Evolutionary conservation across 2,113 vertebrate genomes (phyloP), one percentile per base, ranked within the genome.

Genomic region (Halcyon senegalensis): DNA sequence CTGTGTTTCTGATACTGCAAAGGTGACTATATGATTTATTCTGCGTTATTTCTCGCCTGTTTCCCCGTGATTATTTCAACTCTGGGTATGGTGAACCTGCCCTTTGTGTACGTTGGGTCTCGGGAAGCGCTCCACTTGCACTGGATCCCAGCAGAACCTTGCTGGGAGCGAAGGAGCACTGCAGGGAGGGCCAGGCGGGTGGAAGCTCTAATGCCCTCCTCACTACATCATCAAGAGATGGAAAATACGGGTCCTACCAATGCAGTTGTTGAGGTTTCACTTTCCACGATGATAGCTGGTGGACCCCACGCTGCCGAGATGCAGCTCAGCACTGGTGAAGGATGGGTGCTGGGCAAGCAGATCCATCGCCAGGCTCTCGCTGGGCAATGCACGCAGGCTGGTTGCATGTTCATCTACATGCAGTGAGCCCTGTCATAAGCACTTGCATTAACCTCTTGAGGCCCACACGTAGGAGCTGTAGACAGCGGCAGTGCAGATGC

Each of bases 211-310:
- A 30, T 7, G 3, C 14, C 13, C 28, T 59, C 19, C 51, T 72
- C 7, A 0, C 18, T 3, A 24, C 7, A 28, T 13, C 46, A 20
- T 1, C 0, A 5, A 14, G 14, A 43, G 39, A 25, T 10, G 9
- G 46, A n/a, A 39, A 21, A 30, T 8, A 28, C 0, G 2, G 16
- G 20, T 31, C 23, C 19, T 60, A 30, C 17, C 7, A 4, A 4
- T 14, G 2, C 2, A 11, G 11, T 4, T 18, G 20, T 23, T 8
- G 62, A 21, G 55, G 39, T 31, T 64, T n/a, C 2, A 11, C 63
- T 48, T 28, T 23, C 48, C n/a, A n/a, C 10, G 9, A 31, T 4
- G 58, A 11, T n/a, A 12, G n/a, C 16, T 6, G 56, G 56, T 12
- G 18, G 31, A 31, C 16, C 56, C 56, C 31, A 11, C 11, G 31